Evolutionary conservation across 2,113 vertebrate species (phyloP).

Genomic region (Phocoena sinus): DNA sequence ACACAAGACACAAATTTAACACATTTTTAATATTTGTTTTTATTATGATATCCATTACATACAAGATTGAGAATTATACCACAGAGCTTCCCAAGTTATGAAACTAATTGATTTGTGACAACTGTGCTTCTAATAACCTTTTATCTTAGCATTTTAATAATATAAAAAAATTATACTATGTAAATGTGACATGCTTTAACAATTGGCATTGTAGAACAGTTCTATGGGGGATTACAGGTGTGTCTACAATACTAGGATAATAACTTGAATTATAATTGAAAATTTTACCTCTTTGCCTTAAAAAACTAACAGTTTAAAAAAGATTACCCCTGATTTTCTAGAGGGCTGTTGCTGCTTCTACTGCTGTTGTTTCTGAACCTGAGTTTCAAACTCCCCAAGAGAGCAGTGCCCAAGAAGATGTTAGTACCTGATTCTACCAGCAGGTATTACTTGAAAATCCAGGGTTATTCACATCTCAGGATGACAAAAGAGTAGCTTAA

Average conservation of each 20-base stretch:
- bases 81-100: neutral
- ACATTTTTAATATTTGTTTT: neutral
- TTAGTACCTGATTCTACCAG: neutral
- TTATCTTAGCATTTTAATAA: neutral
- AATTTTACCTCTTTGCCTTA: neutral
- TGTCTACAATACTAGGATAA: neutral
- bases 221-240: neutral
- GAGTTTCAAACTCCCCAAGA: neutral
- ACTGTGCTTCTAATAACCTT: neutral
- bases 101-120: neutral
- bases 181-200: neutral
- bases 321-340: conserved; percentile 9
- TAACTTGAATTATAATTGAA: neutral
- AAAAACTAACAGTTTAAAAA: neutral
- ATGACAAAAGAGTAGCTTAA: conserved; percentile 11
- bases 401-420: neutral
- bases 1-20: neutral
- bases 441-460: neutral
- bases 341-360: neutral
- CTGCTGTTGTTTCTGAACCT: neutral
- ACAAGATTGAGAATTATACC: neutral
- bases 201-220: neutral
- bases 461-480: neutral
- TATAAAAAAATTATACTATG: neutral
- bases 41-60: neutral